A percentile compares a stretch with the other conserved stretches of the same genome.
Conservation (phyloP, 2,888 invertebrate genomes). For the Galerucella calmariensis region DNA sequence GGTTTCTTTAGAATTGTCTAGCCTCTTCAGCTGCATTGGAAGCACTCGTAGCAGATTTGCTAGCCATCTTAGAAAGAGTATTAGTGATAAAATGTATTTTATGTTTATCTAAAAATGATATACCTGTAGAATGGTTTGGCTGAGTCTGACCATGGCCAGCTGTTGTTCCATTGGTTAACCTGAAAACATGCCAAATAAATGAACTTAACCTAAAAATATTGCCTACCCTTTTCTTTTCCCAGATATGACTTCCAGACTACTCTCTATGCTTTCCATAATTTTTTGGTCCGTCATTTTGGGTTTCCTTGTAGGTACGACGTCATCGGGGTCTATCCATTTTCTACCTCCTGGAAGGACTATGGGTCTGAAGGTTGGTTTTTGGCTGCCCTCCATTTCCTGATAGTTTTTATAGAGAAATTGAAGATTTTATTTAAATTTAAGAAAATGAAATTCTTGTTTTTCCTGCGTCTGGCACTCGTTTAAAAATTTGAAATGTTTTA, state of each 20-base stretch:
- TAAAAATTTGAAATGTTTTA: too few species aligned
- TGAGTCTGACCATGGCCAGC: constrained; percentile 72
- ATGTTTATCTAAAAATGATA: background rate
- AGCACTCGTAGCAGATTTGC: too few species aligned
- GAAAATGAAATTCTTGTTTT: background rate
- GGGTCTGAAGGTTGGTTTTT: constrained; percentile 64
- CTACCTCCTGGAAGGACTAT: constrained; percentile 82
- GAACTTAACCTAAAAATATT: constrained; percentile 33
- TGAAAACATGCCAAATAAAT: constrained; percentile 64
- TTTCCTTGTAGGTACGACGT: constrained; percentile 67
- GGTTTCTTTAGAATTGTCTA: too few species aligned
- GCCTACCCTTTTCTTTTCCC: constrained; percentile 87
- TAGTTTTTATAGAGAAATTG: constrained; percentile 3
- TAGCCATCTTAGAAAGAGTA: too few species aligned
- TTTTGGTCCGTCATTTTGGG: constrained; percentile 84
- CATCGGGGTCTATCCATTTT: constrained; percentile 83
- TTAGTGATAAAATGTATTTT: background rate
- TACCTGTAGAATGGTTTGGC: constrained; percentile 72
- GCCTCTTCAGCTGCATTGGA: too few species aligned
- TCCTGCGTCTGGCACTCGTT: background rate
- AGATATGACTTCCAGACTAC: constrained; percentile 86
- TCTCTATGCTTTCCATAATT: constrained; percentile 85
- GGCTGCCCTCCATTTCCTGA: constrained; percentile 37
- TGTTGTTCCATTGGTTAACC: constrained; percentile 74
- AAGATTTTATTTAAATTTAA: background rate